Evolutionary conservation across 92 coral and sea anemone genomes (phyloP).

Genomic region (Pocillopora meandrina): DNA sequence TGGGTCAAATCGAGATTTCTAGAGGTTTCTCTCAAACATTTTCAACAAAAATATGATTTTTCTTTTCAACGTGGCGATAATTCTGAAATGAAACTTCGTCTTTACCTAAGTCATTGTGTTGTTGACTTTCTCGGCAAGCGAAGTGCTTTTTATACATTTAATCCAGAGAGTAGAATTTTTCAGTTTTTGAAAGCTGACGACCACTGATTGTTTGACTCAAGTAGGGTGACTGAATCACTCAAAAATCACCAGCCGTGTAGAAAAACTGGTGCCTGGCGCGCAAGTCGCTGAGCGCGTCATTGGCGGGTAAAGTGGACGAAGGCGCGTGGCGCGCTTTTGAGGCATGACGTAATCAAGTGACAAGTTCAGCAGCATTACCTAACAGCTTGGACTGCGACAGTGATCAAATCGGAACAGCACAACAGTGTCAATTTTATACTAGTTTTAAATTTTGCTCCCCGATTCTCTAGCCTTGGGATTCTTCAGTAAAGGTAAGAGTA

Average conservation of each 20-base stretch:
- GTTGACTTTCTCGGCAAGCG: neutral
- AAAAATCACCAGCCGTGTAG: conserved; percentile 55
- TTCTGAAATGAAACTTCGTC: neutral
- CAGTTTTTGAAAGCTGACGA: neutral
- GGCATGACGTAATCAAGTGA: conserved; percentile 84
- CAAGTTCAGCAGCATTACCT: conserved; percentile 78
- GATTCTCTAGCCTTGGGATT: conserved; percentile 36
- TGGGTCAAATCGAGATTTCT: no score
- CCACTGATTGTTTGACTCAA: conserved; percentile 24
- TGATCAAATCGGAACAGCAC: conserved; percentile 47
- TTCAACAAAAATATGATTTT: no score
- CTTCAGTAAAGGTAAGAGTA: conserved; percentile 30
- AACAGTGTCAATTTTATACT: conserved; percentile 29
- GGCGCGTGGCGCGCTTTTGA: conserved; percentile 56
- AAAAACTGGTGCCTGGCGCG: conserved; percentile 22
- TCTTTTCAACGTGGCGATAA: neutral
- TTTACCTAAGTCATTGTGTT: no score
- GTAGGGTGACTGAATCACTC: conserved; percentile 54
- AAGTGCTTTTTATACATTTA: neutral
- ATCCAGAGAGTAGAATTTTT: neutral
- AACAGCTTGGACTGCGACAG: conserved; percentile 54
- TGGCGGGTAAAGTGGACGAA: conserved; percentile 60
- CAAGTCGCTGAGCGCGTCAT: conserved; percentile 49
- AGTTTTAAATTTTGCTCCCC: conserved; percentile 20
- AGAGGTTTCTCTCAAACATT: no score